A percentile compares a stretch with the other conserved stretches of the same genome.
phyloP scores from a whole-genome alignment of 2,888 invertebrate species.

The Conistra vaccinii region DNA sequence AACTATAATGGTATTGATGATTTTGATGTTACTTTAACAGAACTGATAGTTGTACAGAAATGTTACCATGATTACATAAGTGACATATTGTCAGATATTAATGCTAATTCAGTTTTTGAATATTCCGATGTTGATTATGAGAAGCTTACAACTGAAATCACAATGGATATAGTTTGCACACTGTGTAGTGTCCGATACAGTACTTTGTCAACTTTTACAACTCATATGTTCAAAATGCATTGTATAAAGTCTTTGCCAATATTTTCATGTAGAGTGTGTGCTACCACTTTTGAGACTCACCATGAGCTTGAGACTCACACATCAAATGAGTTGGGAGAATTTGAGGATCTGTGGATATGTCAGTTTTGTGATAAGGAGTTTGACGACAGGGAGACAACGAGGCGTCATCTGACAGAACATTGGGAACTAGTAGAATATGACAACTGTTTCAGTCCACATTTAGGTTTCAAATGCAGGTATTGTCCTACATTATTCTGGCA shows the following conservation, averaged over 20 bases:
- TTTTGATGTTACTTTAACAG: constrained; percentile 86
- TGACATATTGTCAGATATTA: constrained; percentile 74
- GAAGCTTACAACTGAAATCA: constrained; percentile 69
- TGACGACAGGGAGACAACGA: constrained; percentile 79
- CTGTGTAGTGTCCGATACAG: constrained; percentile 78
- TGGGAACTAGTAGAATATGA: constrained; percentile 81
- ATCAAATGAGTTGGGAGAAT: constrained; percentile 80
- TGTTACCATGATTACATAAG: constrained; percentile 85
- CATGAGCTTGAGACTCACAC: constrained; percentile 80
- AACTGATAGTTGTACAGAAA: constrained; percentile 84
- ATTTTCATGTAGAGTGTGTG: constrained; percentile 85
- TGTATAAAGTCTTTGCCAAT: constrained; percentile 78
- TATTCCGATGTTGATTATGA: constrained; percentile 79
- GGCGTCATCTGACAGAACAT: constrained; percentile 82
- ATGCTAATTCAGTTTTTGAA: constrained; percentile 76
- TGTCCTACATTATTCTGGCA: constrained; percentile 89
- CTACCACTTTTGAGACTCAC: constrained; percentile 80
- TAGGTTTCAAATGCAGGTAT: constrained; percentile 88
- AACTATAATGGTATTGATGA: constrained; percentile 84
- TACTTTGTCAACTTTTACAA: constrained; percentile 71
- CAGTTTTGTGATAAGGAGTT: constrained; percentile 89
- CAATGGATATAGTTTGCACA: constrained; percentile 76
- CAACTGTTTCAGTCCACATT: constrained; percentile 87
- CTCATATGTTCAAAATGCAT: constrained; percentile 85
- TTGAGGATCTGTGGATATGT: constrained; percentile 87